Evolutionary conservation across 2,888 invertebrate genomes (phyloP), one percentile per base, ranked within the genome.

Genomic region (Fragum whitleyi): DNA sequence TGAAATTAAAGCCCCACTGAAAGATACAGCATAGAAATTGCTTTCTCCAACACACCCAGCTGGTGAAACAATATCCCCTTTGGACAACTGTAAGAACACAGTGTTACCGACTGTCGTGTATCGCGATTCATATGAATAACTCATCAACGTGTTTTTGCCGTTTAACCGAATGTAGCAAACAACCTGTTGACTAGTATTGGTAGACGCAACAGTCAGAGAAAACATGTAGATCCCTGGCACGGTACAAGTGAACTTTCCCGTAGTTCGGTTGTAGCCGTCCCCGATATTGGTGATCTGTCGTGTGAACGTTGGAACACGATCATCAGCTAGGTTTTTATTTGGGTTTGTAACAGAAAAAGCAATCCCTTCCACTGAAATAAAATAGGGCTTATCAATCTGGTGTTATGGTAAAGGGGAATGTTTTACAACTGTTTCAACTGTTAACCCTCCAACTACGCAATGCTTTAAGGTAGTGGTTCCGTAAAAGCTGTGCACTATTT

Each of bases 241-340:
- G 7, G 59, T 11, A 28, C 72, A 72, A 9, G 72, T 72, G 47
- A 72, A 72, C 19, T n/a, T 39, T 3, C 72, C 72, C 1, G 72
- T 72, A 1, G 5, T 19, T 9, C 9, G 14, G 39, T 59, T 26
- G 23, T 59, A 72, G 7, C 19, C 59, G 26, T 26, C 61, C 7
- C 72, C 72, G 2, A 39, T 39, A n/a, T 72, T 72, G 7, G 72
- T 61, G 32, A 61, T 32, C 26, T 42, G 29, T 5, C 0, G 0
- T 9, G 0, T 39, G 59, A 59, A 72, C 6, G 28, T 39, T 2
- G 32, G 53, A 19, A 55, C 55, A 9, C 69, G 29, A 11, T 28
- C 16, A 11, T n/a, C 26, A 2, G 36, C 2, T n/a, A n/a, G n/a
- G 0, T 21, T n/a, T 5, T 23, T n/a, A 19, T 32, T 57, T 16